Base-by-base conservation (phyloP, 2,113 vertebrate species). In the Probosciger aterrimus region DNA sequence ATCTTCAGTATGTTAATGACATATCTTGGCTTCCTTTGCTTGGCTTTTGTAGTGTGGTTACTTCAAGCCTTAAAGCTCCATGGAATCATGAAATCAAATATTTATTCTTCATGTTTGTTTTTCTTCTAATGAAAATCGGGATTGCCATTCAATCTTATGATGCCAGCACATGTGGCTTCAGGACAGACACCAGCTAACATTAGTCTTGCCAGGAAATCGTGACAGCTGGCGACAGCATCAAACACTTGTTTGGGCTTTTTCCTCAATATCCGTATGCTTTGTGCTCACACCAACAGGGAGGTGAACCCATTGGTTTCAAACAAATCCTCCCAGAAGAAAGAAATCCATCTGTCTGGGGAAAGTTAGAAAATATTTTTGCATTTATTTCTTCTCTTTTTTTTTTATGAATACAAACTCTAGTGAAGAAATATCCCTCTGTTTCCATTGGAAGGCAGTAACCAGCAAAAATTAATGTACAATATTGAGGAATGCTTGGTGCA, bases 321-420 rank as follows among this genome's bases (percentile, higher is more conserved):
- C 37, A 89, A 94, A 92, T 93, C 53, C 17, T 96, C 76, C 76
- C 82, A 83, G 89, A 82, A 90, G 49, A 95, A 95, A 94, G 74
- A 96, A 96, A 93, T 69, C 91, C 90, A 88, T 92, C 77, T 93
- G 87, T 86, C 85, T 96, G 59, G 86, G 90, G 96, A 91, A 88
- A 92, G 93, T 97, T 98, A 98, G 95, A 98, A 98, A 98, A 98
- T 87, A 97, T 96, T 97, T 59, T 94, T 76, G 77, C 86, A 93
- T 98, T 98, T 98, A 97, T 98, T 98, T 98, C 53, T 90, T 63
- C 92, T 63, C 86, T 44, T 73, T 20, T 12, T 60, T 95, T 95
- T 82, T 63, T 28, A 97, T 93, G 95, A 98, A 97, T 94, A 96
- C 95, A 97, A 96, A 98, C 82, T 95, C 83, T 81, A 88, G 75